These are phyloP conservation scores for Eilema caniola DNA, from an alignment of 2,888 invertebrate genomes.

Conservation along the genomic window DNA sequence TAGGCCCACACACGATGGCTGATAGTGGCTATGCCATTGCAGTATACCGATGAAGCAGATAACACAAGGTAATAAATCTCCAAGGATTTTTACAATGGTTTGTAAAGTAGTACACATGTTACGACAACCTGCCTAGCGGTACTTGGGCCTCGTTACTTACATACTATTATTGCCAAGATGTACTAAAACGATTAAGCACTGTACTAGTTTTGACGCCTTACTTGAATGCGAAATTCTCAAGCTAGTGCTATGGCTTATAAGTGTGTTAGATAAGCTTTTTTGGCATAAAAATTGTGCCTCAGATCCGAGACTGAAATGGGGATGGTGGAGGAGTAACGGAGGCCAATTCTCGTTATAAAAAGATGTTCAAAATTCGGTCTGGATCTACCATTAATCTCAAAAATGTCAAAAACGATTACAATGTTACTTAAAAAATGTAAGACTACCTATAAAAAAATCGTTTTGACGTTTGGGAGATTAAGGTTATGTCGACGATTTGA, in stretches of 20 bases:
- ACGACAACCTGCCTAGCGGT: slow-evolving; percentile 7
- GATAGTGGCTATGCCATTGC: not conserved
- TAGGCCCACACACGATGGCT: not conserved
- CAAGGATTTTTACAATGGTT: slow-evolving; percentile 14
- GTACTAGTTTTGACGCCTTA: not conserved
- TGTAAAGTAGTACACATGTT: slow-evolving; percentile 6
- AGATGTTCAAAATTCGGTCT: no score
- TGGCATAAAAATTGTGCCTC: no score
- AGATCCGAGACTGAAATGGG: no score
- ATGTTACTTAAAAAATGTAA: no score
- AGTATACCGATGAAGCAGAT: slow-evolving; percentile 13
- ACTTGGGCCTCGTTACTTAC: slow-evolving; percentile 1
- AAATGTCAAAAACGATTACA: no score
- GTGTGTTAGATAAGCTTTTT: no score
- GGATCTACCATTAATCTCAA: no score
- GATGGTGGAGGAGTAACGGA: no score
- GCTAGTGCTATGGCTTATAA: not conserved
- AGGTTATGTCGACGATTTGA: no score
- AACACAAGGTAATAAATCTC: slow-evolving; percentile 12
- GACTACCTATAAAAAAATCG: no score
- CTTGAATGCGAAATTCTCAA: not conserved
- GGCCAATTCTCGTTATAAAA: no score
- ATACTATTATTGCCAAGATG: not conserved
- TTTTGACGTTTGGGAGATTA: no score
- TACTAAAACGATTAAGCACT: slow-evolving; percentile 5